phyloP scores from a whole-genome alignment of 2,888 invertebrate species.

The Acrobasis consociella region DNA sequence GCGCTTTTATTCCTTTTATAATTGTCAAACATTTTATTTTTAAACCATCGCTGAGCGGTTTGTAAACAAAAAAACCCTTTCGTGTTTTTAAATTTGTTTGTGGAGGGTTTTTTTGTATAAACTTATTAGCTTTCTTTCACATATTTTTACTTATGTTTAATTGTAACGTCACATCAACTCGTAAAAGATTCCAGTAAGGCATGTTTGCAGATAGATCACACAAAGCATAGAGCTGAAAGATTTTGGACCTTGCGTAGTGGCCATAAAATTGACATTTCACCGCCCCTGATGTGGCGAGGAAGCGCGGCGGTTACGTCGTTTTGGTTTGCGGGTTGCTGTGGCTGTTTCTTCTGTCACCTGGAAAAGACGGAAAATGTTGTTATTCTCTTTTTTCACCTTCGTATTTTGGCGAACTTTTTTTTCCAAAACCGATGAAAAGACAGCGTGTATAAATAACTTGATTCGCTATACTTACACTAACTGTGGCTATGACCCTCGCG shows the following conservation, averaged over 20 bases:
- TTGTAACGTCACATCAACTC: neutral
- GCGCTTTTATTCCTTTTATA: no score
- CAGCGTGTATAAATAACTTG: neutral
- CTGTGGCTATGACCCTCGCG: constrained; percentile 42
- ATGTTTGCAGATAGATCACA: constrained; percentile 28
- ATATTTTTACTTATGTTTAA: no score
- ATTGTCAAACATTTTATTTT: no score
- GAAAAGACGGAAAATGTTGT: constrained; percentile 30
- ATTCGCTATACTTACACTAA: constrained; percentile 33
- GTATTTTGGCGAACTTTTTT: no score
- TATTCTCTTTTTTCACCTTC: no score
- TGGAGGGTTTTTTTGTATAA: no score
- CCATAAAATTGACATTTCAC: constrained; percentile 36
- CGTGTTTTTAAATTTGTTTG: no score
- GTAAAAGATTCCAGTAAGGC: neutral
- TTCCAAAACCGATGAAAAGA: no score
- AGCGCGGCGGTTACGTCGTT: constrained; percentile 45
- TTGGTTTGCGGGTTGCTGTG: constrained; percentile 40
- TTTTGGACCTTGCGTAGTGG: constrained; percentile 31
- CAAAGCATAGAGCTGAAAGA: constrained; percentile 32
- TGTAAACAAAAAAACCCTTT: no score
- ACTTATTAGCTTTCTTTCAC: no score
- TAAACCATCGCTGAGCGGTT: no score
- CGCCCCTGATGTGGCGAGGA: constrained; percentile 47
- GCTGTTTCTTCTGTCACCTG: constrained; percentile 54